These are phyloP conservation scores for Seira ritae DNA, from an alignment of 2,888 invertebrate genomes.

Conservation along the genomic window DNA sequence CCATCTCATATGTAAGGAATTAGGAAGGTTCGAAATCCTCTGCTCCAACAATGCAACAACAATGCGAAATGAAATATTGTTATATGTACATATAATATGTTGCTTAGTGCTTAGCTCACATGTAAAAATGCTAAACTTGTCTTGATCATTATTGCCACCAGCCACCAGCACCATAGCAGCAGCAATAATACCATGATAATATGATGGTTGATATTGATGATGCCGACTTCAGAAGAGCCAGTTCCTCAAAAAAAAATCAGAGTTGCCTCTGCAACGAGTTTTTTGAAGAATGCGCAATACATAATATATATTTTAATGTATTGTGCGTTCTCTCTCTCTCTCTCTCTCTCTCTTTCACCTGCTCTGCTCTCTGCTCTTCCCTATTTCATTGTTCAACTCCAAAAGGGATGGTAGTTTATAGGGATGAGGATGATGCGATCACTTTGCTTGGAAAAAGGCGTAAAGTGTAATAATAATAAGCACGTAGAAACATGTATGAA, in stretches of 20 bases:
- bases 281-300: background rate
- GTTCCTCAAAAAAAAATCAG: conserved; percentile 1
- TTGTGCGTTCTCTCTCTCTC: conserved; percentile 16
- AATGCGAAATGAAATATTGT: background rate
- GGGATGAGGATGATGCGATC: background rate
- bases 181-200: background rate
- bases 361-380: conserved; percentile 8
- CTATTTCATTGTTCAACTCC: background rate
- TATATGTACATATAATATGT: no score
- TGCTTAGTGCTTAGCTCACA: no score
- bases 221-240: no score
- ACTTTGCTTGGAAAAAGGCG: background rate
- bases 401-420: background rate
- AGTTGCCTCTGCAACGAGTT: background rate
- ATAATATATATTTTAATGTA: no score
- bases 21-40: background rate
- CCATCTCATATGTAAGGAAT: background rate
- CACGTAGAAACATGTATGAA: background rate
- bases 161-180: background rate
- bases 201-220: no score
- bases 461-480: background rate
- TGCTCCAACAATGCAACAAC: background rate
- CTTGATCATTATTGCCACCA: no score
- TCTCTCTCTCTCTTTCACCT: conserved; percentile 31
- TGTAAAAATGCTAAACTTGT: no score